Evolutionary conservation across 35 echinoderm and acorn worm species (phyloP), one percentile per base, ranked within the genome.

Genomic region (Hemicentrotus pulcherrimus): DNA sequence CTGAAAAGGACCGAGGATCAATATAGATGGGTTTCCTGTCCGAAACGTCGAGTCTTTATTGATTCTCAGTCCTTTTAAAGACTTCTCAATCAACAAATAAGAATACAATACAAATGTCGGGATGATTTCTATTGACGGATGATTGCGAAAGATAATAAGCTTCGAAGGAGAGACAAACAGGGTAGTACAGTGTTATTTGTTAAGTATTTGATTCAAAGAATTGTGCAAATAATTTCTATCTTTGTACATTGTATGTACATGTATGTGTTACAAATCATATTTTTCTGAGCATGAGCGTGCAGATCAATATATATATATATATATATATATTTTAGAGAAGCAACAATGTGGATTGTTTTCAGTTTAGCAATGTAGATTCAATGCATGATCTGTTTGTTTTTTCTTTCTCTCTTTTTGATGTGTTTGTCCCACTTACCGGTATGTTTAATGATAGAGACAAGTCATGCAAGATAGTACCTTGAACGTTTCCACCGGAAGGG

Each of bases 181-280:
- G 65, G 65, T 78, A 78, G 22, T 78, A 78, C 65, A 14, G 52
- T 78, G 19, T 28, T 28, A 28, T 28, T 4, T 78, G 28, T 28
- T 30, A 78, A 28, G 28, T 78, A 28, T 71, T 78, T 78, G 65
- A 78, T 78, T 78, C 65, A 78, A 78, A 22, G 28, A 78, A 78
- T 78, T 78, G 65, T 78, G 65, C 65, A 78, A 78, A 78, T 78
- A 78, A 78, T 78, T 78, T 78, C 65, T n/a, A 78, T 78, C 65
- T 78, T 78, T 78, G 65, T 78, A 78, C 65, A n/a, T 78, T 78
- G 22, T 78, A 78, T 70, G 4, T 55, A 55, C 14, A 70, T 78
- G 65, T 78, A 78, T 28, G 65, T 78, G 65, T 78, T 22, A 30
- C 65, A 8, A 16, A 78, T 78, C 19, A 78, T 78, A 78, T 78